Conservation (phyloP, 2,113 vertebrate genomes). For the Silurus meridionalis region DNA sequence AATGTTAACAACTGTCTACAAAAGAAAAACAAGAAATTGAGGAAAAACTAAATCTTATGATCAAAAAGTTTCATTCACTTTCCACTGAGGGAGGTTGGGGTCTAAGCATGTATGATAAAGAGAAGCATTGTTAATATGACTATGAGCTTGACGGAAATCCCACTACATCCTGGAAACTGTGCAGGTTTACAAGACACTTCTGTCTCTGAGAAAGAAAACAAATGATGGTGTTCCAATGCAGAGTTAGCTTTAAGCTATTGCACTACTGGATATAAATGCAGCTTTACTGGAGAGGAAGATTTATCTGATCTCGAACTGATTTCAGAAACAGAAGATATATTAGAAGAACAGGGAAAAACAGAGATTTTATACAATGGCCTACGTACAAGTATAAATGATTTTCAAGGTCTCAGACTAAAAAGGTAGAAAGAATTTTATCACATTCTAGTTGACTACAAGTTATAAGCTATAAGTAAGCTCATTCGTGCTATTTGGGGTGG, state of each 20-base stretch:
- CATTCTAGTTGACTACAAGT: background rate
- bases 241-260: slow-evolving; percentile 66
- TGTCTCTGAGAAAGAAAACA: slow-evolving; percentile 17
- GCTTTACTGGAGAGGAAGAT: slow-evolving; percentile 58
- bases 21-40: slow-evolving; percentile 50
- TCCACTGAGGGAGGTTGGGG: slow-evolving; percentile 19
- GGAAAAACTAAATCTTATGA: slow-evolving; percentile 41
- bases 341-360: slow-evolving; percentile 53
- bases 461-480: slow-evolving; percentile 30
- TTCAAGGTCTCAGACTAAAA: slow-evolving; percentile 49
- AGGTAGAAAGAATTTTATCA: slow-evolving; percentile 53
- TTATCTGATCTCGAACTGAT: slow-evolving; percentile 35
- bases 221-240: slow-evolving; percentile 61
- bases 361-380: slow-evolving; percentile 60
- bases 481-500: slow-evolving; percentile 61
- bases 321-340: slow-evolving; percentile 16
- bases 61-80: slow-evolving; percentile 33
- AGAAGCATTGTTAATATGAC: slow-evolving; percentile 55
- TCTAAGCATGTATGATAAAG: slow-evolving; percentile 37
- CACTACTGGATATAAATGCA: slow-evolving; percentile 56
- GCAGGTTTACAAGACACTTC: slow-evolving; percentile 59
- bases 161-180: slow-evolving; percentile 58
- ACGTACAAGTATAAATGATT: slow-evolving; percentile 33
- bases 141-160: slow-evolving; percentile 51
- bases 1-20: slow-evolving; percentile 58